phyloP scores from a whole-genome alignment of 2,888 invertebrate species.

The Invenusta paracnida region DNA sequence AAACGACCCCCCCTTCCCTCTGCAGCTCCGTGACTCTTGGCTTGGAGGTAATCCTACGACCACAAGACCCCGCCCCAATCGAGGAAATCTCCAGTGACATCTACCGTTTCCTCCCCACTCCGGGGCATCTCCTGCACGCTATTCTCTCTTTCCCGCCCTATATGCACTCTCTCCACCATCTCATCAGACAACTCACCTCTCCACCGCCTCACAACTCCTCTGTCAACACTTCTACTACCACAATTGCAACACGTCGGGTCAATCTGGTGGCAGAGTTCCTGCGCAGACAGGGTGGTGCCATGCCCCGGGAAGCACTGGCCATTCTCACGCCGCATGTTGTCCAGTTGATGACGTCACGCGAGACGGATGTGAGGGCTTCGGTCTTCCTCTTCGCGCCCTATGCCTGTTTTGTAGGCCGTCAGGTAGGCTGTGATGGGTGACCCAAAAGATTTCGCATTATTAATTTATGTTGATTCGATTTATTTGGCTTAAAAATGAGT shows the following conservation, averaged over 20 bases:
- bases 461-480: too few species aligned
- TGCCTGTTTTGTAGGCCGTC: not conserved
- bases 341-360: not conserved
- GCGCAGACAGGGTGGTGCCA: not conserved
- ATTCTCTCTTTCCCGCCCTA: constrained; percentile 7
- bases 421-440: not conserved
- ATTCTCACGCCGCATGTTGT: constrained; percentile 2
- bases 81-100: not conserved
- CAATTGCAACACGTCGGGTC: not conserved
- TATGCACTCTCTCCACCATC: not conserved
- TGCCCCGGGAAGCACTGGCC: not conserved
- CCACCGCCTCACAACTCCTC: not conserved
- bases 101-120: constrained; percentile 12
- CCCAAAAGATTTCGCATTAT: too few species aligned
- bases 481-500: too few species aligned
- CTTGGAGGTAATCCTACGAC: not conserved
- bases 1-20: constrained; percentile 12
- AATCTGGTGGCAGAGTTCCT: not conserved
- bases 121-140: not conserved
- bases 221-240: not conserved
- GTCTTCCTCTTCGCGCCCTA: not conserved
- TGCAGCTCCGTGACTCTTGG: not conserved
- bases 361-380: not conserved
- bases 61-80: not conserved
- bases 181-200: not conserved